Conservation (phyloP, 2,888 invertebrate species). For the Lasioglossum malachurum region DNA sequence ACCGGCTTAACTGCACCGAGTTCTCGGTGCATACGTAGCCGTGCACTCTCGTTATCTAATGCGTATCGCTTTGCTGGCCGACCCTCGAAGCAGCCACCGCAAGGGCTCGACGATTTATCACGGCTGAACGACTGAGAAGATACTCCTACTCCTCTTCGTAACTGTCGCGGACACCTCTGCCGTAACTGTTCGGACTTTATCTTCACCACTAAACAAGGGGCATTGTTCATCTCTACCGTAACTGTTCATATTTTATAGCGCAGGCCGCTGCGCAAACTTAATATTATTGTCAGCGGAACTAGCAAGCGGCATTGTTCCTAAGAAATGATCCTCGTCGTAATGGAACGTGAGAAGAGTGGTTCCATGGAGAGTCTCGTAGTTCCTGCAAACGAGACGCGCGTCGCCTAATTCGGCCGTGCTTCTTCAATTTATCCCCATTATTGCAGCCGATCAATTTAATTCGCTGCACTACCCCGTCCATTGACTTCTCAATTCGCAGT, state of each 20-base stretch:
- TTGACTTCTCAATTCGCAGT: constrained; percentile 55
- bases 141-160: no score
- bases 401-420: constrained; percentile 44
- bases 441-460: constrained; percentile 64
- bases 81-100: neutral
- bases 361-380: constrained; percentile 5
- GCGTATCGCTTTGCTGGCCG: constrained; percentile 26
- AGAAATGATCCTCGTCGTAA: neutral
- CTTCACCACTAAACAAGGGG: no score
- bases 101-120: constrained; percentile 28
- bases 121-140: neutral
- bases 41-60: constrained; percentile 47
- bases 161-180: no score
- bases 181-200: no score
- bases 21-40: constrained; percentile 9
- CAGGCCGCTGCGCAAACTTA: no score
- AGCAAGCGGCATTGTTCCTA: neutral
- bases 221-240: no score
- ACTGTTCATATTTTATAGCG: no score
- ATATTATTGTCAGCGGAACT: no score
- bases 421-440: constrained; percentile 67
- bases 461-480: constrained; percentile 58
- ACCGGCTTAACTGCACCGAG: constrained; percentile 21
- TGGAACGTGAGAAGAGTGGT: constrained; percentile 1
- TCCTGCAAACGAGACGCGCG: constrained; percentile 50